Evolutionary conservation across 2,888 invertebrate genomes (phyloP), one percentile per base, ranked within the genome.

Genomic region (Scaptomyza flava): DNA sequence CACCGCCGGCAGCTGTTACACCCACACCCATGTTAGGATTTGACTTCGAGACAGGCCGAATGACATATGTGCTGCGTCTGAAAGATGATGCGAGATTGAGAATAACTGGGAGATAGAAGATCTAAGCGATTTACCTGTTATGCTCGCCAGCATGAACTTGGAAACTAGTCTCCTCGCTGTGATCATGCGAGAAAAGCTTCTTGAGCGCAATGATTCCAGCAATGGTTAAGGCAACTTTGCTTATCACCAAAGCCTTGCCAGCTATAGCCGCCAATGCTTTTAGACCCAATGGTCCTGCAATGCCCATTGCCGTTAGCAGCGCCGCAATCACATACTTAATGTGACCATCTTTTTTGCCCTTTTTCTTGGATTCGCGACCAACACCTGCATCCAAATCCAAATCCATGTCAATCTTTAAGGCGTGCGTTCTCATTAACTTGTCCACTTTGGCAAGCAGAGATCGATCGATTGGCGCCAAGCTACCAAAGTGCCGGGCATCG

Each of bases 161-260:
- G 92, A 95, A 94, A 74, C 94, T 94, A 47, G 94, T 93, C 89
- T 94, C 94, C 71, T 94, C 94, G 68, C 94, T 93, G 70, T 93
- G 92, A 76, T 95, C 95, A 73, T 94, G 94, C 68, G 95, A 94
- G 92, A 95, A 95, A 74, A 96, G 93, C 90, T 95, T 95, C 92
- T 95, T 95, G 78, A 95, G 91, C 23, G 94, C 95, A 80, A 95
- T 94, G 64, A 95, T 95, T 58, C 95, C 94, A 68, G 95, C 94
- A 79, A 96, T 95, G 67, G 95, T 94, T 63, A 96, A 91, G 2
- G 95, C 95, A 50, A 95, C 94, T 90, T 96, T 96, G 90, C 95
- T 95, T 77, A 95, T 95, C 69, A 96, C 94, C 71, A 96, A 92
- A 36, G 95, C 95, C 90, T 95, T 95, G 48, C 94, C 95, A 50